These are phyloP conservation scores for Sitophilus oryzae DNA, from an alignment of 1,140 invertebrate species.

Conservation along the genomic window DNA sequence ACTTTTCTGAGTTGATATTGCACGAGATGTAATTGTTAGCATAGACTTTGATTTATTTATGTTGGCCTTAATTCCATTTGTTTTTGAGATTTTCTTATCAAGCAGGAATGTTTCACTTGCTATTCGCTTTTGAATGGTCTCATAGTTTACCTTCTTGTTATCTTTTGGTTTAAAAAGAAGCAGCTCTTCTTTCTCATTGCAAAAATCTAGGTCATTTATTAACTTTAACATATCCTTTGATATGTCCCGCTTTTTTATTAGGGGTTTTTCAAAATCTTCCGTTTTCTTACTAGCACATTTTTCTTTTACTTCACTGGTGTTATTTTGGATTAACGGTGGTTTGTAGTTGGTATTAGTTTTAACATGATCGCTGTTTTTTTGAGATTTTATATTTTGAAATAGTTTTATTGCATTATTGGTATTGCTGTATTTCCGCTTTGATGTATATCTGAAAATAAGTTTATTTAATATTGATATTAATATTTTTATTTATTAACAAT, in stretches of 20 bases:
- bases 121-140: constrained; percentile 10
- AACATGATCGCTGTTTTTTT: neutral
- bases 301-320: no score
- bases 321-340: neutral
- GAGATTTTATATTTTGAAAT: neutral
- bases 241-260: no score
- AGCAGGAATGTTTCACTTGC: constrained; percentile 2
- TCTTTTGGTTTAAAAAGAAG: constrained; percentile 11
- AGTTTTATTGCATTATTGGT: neutral
- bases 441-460: neutral
- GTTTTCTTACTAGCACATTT: no score
- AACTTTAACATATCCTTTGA: constrained; percentile 6
- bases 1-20: constrained; percentile 11
- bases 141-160: constrained; percentile 3
- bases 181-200: neutral
- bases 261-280: no score
- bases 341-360: neutral
- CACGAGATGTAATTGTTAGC: constrained; percentile 7
- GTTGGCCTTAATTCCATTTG: neutral
- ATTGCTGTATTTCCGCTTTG: neutral
- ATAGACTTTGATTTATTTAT: constrained; percentile 6
- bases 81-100: constrained; percentile 2
- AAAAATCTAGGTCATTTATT: neutral
- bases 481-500: neutral
- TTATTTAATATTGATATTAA: constrained; percentile 8